These are phyloP conservation scores for Clarias platycephalus DNA, from an alignment of 2,797 vertebrate species.

Conservation along the genomic window DNA sequence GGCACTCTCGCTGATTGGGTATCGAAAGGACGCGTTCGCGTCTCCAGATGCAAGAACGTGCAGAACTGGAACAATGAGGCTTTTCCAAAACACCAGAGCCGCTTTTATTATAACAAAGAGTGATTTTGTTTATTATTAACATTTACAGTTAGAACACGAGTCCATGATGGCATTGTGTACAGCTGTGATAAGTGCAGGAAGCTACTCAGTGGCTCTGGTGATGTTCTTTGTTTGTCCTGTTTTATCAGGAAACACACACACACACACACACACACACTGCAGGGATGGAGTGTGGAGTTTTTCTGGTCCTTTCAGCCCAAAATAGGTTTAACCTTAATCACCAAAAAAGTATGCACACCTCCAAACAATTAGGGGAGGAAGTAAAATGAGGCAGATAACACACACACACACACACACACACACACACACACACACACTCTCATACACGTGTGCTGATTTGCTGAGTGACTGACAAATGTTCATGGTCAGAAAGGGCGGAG, in stretches of 20 bases:
- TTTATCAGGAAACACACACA: neutral
- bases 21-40: neutral
- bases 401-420: neutral
- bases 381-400: neutral
- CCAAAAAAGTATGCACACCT: neutral
- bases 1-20: slow-evolving; percentile 29
- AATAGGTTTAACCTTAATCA: neutral
- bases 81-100: neutral
- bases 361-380: neutral
- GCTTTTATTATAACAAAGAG: slow-evolving; percentile 12
- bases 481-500: neutral
- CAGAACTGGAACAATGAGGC: neutral
- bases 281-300: neutral
- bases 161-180: neutral
- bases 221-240: neutral
- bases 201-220: neutral
- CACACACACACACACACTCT: neutral
- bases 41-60: neutral
- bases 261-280: neutral
- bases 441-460: neutral
- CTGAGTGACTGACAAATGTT: neutral
- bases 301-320: slow-evolving; percentile 8
- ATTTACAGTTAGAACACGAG: neutral
- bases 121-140: neutral
- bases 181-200: neutral